These are phyloP conservation scores for Thecocarcelia acutangulata DNA, from an alignment of 2,888 invertebrate genomes.

Conservation along the genomic window DNA sequence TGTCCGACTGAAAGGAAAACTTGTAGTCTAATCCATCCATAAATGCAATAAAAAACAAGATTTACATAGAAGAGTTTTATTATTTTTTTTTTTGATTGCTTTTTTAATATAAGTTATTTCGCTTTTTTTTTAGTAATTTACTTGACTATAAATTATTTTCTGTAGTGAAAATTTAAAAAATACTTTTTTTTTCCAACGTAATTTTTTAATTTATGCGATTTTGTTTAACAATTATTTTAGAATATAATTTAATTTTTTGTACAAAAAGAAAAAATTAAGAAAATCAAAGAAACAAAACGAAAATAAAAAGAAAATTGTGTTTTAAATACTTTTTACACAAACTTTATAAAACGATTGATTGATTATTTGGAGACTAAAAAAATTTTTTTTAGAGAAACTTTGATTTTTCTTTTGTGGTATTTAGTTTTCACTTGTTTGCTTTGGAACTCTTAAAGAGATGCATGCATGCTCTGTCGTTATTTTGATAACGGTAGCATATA, in stretches of 20 bases:
- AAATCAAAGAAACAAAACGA: conserved; percentile 32
- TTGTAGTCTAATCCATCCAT: conserved; percentile 31
- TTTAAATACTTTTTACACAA: conserved; percentile 64
- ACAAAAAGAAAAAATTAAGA: conserved; percentile 42
- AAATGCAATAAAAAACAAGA: conserved; percentile 59
- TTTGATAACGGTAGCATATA: conserved; percentile 47
- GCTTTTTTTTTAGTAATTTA: conserved; percentile 64
- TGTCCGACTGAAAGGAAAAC: conserved; percentile 50
- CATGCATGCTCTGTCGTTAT: conserved; percentile 20
- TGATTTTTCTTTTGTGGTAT: conserved; percentile 28
- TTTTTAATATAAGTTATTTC: conserved; percentile 59
- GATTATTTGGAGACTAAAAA: conserved; percentile 28
- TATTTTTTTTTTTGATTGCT: conserved; percentile 68
- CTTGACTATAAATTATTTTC: conserved; percentile 64
- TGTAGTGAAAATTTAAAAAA: conserved; percentile 65
- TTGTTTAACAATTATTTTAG: conserved; percentile 67
- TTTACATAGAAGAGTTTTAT: conserved; percentile 70
- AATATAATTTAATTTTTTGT: conserved; percentile 63
- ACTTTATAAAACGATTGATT: conserved; percentile 42
- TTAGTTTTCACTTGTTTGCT: conserved; percentile 12
- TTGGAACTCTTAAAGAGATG: conserved; percentile 52
- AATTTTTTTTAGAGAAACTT: conserved; percentile 17
- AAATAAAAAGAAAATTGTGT: conserved; percentile 21
- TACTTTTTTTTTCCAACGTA: conserved; percentile 67
- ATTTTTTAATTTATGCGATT: conserved; percentile 40